These are phyloP conservation scores for Temnothorax curvispinosus DNA, from an alignment of 1,140 invertebrate species.

Conservation along the genomic window DNA sequence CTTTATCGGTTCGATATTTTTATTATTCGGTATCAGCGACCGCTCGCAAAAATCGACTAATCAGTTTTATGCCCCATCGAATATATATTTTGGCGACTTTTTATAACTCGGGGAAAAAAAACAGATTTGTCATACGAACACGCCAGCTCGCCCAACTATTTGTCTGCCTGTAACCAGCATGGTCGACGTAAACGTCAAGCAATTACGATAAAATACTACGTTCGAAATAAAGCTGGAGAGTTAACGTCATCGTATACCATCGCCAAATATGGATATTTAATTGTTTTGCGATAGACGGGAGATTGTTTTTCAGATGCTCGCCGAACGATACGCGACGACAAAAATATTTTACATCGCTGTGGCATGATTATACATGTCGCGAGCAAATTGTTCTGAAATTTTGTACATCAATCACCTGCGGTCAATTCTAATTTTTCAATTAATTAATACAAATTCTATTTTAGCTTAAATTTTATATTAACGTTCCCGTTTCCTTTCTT, in stretches of 20 bases:
- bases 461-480: neutral
- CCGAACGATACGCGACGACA: slow-evolving; percentile 10
- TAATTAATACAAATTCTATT: neutral
- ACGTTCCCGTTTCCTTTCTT: neutral
- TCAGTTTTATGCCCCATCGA: neutral
- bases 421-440: neutral
- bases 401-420: neutral
- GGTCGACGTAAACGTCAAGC: slow-evolving; percentile 47
- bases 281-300: slow-evolving; percentile 42
- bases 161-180: slow-evolving; percentile 42
- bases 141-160: slow-evolving; percentile 42
- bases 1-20: neutral
- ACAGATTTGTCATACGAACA: slow-evolving; percentile 44
- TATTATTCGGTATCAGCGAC: neutral
- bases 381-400: neutral
- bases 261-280: slow-evolving; percentile 45
- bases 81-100: slow-evolving; percentile 35
- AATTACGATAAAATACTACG: slow-evolving; percentile 58
- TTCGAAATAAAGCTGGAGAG: slow-evolving; percentile 39
- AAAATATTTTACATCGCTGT: slow-evolving; percentile 23
- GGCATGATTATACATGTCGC: neutral
- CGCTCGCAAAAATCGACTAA: neutral
- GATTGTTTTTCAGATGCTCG: slow-evolving; percentile 50
- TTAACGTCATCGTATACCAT: slow-evolving; percentile 51
- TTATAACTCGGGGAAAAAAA: slow-evolving; percentile 31